Evolutionary conservation across 2,888 invertebrate species (phyloP), one percentile per base, ranked within the genome.

Genomic region (Pheosia tremula): DNA sequence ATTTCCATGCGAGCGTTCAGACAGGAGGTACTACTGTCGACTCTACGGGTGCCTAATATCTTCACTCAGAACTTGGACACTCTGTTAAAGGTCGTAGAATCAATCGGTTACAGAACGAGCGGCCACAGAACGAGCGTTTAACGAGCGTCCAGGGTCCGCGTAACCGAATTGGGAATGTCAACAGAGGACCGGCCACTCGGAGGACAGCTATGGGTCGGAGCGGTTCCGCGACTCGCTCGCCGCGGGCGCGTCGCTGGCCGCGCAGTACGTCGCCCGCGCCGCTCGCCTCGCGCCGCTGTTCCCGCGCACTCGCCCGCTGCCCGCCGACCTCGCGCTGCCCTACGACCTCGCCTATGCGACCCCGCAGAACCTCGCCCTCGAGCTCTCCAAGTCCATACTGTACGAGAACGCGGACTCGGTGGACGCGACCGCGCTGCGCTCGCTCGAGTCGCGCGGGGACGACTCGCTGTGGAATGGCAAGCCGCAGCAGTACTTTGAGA

Each of bases 401-500:
- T 70, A 74, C 71, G 66, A 43, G n/a, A 37, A 47, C 59, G 50
- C 49, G 56, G 63, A 58, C 71, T 79, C 63, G 45, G 75, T 61
- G 75, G 82, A 53, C 79, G 81, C 57, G 68, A 75, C 55, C 77
- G 79, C 37, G 74, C 74, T 57, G 71, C 78, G 66, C 68, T 74
- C 58, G 62, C 71, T 63, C 38, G 38, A 43, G 5, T 41, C 69
- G 53, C 58, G 58, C 64, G 68, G 38, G 89, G 62, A 57, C 85
- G 95, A 90, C 79, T 95, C 88, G 79, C 91, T 94, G 78, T 96
- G 94, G 96, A 93, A 87, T 83, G 93, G 82, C 75, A 90, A 82
- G 79, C 91, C 88, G 75, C 94, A 85, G 80, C 91, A 88, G 62
- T 96, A 95, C 84, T 96, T 96, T 82, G 96, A 96, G 85, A 96